phyloP scores from a whole-genome alignment of 2,113 vertebrate genomes.

The Isurus oxyrinchus region DNA sequence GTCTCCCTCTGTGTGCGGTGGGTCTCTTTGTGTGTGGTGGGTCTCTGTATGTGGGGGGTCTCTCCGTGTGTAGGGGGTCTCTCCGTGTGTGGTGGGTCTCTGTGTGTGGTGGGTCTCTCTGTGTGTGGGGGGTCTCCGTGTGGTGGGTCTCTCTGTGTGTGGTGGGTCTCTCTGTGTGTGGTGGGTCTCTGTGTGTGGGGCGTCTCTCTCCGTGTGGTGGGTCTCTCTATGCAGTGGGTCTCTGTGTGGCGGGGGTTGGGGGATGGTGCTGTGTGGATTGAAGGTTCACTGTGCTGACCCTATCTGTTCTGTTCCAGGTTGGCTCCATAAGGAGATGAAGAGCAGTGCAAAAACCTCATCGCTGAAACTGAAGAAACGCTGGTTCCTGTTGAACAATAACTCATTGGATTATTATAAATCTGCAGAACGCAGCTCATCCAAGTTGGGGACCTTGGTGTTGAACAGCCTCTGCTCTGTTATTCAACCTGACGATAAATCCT shows the following conservation, averaged over 20 bases:
- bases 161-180: neutral
- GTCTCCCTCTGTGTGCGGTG: too few relatives aligned
- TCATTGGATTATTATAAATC: conserved; percentile 87
- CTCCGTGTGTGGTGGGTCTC: too few relatives aligned
- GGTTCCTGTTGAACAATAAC: conserved; percentile 81
- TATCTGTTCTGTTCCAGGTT: conserved; percentile 56
- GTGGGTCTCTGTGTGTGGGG: too few relatives aligned
- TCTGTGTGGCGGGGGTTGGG: neutral
- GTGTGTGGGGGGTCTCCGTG: neutral
- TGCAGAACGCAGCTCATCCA: conserved; percentile 73
- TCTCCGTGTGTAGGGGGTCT: too few relatives aligned
- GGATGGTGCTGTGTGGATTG: neutral
- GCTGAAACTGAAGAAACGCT: conserved; percentile 84
- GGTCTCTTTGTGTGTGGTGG: too few relatives aligned
- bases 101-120: neutral
- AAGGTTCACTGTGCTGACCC: neutral
- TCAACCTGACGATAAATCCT: conserved; percentile 78
- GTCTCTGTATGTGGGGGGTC: too few relatives aligned
- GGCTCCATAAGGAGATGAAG: conserved; percentile 87
- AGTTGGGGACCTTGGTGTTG: conserved; percentile 82
- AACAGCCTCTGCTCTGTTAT: conserved; percentile 82
- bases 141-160: too few relatives aligned
- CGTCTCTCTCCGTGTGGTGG: neutral
- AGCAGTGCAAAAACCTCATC: conserved; percentile 74
- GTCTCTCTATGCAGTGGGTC: too few relatives aligned